These are phyloP conservation scores for Vulpes lagopus DNA, from an alignment of 2,113 vertebrate species.

Conservation along the genomic window DNA sequence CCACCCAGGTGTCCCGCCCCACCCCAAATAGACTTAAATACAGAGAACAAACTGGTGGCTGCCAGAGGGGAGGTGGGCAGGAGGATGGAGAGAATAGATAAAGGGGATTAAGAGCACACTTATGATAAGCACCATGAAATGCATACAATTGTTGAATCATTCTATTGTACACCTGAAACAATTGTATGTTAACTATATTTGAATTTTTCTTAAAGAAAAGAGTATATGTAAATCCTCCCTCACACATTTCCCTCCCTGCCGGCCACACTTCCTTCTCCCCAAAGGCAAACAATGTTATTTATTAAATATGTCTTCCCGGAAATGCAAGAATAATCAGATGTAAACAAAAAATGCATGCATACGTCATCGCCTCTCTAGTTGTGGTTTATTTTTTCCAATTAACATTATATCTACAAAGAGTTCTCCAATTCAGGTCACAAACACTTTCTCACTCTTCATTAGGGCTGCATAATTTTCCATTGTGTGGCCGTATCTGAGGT, in stretches of 20 bases:
- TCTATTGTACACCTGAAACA: not conserved
- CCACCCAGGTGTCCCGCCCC: not conserved
- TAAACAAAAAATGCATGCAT: slow-evolving; percentile 4
- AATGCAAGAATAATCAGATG: slow-evolving; percentile 2
- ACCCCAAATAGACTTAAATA: not conserved
- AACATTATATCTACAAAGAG: not conserved
- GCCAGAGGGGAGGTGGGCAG: not conserved
- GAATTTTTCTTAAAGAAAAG: not conserved
- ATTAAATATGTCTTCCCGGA: not conserved
- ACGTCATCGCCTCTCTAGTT: not conserved
- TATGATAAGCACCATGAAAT: not conserved
- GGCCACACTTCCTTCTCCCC: not conserved
- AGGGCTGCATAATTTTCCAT: slow-evolving; percentile 8
- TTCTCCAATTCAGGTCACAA: slow-evolving; percentile 37
- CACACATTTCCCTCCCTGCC: not conserved
- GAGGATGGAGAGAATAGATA: not conserved
- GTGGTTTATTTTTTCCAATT: not conserved
- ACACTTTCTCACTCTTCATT: not conserved
- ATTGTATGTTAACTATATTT: not conserved
- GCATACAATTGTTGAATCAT: not conserved
- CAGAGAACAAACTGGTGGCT: not conserved
- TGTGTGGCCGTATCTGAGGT: not conserved
- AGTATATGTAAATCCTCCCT: not conserved
- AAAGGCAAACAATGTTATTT: slow-evolving; percentile 11
- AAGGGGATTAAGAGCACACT: not conserved